Evolutionary conservation across 30 jellyfish, hydroid and myxozoan species (phyloP).

Genomic region (Calvadosia cruxmelitensis): DNA sequence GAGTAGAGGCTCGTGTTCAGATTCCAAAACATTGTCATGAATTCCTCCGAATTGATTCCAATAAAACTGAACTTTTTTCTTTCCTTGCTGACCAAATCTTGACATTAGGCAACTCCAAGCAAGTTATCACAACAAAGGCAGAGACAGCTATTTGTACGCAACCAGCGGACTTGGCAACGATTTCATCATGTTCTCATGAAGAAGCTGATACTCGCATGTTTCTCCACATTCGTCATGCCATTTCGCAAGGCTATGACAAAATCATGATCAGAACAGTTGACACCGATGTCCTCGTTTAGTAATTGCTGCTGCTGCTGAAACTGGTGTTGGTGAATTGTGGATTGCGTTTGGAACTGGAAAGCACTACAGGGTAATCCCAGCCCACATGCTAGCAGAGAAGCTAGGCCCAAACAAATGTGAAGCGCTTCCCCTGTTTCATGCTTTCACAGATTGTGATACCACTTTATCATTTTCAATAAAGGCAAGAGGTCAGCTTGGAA

Average conservation of each 20-base stretch:
- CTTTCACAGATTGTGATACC: constrained; percentile 16
- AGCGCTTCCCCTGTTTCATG: constrained; percentile 16
- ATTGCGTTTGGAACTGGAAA: constrained; percentile 21
- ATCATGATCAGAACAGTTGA: constrained; percentile 15
- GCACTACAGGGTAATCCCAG: constrained; percentile 12
- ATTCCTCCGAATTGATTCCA: constrained; percentile 33
- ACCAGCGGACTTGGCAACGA: background rate
- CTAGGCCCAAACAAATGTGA: constrained; percentile 16
- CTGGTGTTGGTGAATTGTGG: constrained; percentile 10
- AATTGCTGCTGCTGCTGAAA: constrained; percentile 7
- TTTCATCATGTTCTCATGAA: constrained; percentile 25
- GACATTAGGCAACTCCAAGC: background rate
- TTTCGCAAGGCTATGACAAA: constrained; percentile 4
- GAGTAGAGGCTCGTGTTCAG: constrained; percentile 2
- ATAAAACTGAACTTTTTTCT: constrained; percentile 40
- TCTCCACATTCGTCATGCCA: constrained; percentile 6
- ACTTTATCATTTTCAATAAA: constrained; percentile 7
- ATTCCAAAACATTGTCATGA: constrained; percentile 42
- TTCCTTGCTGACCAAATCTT: constrained; percentile 22
- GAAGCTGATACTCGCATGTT: constrained; percentile 25
- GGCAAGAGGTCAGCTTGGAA: constrained; percentile 19
- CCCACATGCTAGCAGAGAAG: constrained; percentile 12
- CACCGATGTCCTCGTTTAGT: constrained; percentile 33
- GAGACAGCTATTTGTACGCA: background rate
- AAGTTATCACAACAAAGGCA: constrained; percentile 6